Percentiles rank a stretch among this genome's conserved stretches.
These are phyloP conservation scores for Sacculina carcini DNA, from an alignment of 2,888 invertebrate species.

Conservation along the genomic window DNA sequence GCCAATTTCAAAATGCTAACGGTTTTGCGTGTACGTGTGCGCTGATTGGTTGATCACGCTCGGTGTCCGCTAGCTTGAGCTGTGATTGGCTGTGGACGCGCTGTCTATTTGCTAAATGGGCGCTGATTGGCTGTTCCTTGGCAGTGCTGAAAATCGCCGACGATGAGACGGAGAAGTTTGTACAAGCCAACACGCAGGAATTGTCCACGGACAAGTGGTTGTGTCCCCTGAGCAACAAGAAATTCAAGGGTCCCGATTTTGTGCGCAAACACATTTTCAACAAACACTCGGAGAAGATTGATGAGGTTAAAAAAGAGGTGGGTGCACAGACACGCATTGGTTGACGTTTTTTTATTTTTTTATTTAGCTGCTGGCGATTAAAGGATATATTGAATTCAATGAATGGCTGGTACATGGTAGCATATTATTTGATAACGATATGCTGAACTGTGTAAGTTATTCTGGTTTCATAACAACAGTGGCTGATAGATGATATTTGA, in stretches of 20 bases:
- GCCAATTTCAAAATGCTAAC: no score
- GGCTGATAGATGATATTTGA: no score
- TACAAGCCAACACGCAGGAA: slow-evolving; percentile 85
- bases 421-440: neutral
- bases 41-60: no score
- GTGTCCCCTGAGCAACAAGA: slow-evolving; percentile 92
- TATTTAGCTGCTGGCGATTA: neutral
- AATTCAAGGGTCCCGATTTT: slow-evolving; percentile 95
- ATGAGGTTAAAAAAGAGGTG: slow-evolving; percentile 84
- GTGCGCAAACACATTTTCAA: slow-evolving; percentile 94
- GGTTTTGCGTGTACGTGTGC: no score
- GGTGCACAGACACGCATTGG: slow-evolving; percentile 7
- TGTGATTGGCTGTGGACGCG: no score
- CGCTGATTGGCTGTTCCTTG: no score
- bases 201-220: slow-evolving; percentile 94
- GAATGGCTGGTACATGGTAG: no score
- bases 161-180: slow-evolving; percentile 68
- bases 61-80: no score
- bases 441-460: no score
- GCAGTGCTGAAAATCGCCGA: slow-evolving; percentile 15
- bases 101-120: neutral
- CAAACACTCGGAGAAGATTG: slow-evolving; percentile 86
- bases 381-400: neutral
- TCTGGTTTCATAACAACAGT: no score
- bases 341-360: neutral